Percentiles rank a stretch among this genome's conserved stretches.
These are phyloP conservation scores for Cichladusa arquata DNA, from an alignment of 2,113 vertebrate genomes.

Conservation along the genomic window DNA sequence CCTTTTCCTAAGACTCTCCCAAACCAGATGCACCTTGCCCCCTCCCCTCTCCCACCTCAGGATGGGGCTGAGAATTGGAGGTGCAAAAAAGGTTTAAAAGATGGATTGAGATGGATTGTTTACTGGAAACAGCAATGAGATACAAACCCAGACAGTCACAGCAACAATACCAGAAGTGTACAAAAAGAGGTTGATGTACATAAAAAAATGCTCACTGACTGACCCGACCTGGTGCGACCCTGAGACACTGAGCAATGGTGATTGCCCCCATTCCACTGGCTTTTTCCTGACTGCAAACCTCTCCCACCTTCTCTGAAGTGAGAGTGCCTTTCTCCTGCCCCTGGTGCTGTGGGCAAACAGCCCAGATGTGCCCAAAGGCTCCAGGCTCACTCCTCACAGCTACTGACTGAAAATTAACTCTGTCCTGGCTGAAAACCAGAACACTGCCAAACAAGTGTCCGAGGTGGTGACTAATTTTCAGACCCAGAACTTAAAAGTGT, in stretches of 20 bases:
- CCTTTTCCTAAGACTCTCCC: not conserved
- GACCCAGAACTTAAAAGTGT: not conserved
- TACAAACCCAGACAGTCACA: not conserved
- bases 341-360: not conserved
- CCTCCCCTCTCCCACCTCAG: rapidly evolving
- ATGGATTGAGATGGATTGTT: not conserved
- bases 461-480: not conserved
- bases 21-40: not conserved
- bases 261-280: rapidly evolving
- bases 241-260: too few species aligned
- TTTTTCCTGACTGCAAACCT: not conserved
- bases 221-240: rapidly evolving
- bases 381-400: not conserved
- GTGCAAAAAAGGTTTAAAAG: not conserved
- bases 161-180: not conserved
- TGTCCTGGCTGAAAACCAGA: not conserved
- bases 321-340: not conserved
- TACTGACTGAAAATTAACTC: not conserved
- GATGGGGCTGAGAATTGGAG: not conserved
- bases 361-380: not conserved
- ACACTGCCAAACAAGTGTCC: not conserved
- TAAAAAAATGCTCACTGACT: not conserved
- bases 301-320: not conserved
- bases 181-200: not conserved
- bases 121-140: not conserved